Evolutionary conservation across 2,797 vertebrate genomes (phyloP).

Genomic region (Ctenopoma multispine): DNA sequence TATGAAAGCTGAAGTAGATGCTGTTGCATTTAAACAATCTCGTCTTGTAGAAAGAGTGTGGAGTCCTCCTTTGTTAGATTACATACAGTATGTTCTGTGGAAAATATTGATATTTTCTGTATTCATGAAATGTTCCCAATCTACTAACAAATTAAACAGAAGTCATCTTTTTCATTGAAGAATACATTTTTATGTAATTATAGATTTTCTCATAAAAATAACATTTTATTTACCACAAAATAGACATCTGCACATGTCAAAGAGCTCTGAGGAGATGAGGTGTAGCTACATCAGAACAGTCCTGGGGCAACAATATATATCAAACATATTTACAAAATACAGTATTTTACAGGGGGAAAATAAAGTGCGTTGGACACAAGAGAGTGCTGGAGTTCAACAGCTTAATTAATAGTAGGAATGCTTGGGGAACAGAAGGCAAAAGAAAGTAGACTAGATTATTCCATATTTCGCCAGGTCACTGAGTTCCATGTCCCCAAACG

Average conservation of each 20-base stretch:
- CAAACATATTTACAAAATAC: constrained; percentile 17
- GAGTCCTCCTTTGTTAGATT: no score
- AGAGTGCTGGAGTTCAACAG: constrained; percentile 16
- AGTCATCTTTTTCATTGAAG: constrained; percentile 1
- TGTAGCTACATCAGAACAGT: constrained; percentile 2
- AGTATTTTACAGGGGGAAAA: constrained; percentile 6
- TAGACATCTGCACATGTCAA: constrained; percentile 37
- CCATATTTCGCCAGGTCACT: constrained; percentile 86
- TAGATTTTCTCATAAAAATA: constrained; percentile 38
- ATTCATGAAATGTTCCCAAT: constrained; percentile 12
- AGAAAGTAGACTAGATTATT: constrained; percentile 75
- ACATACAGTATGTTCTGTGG: no score
- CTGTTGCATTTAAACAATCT: no score
- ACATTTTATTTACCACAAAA: constrained; percentile 41
- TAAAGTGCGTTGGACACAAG: constrained; percentile 50
- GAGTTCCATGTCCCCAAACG: constrained; percentile 88
- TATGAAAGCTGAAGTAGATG: no score
- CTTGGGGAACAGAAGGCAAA: constrained; percentile 3
- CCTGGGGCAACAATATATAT: constrained; percentile 13
- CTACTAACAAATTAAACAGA: constrained; percentile 29
- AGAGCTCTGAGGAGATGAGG: constrained; percentile 32
- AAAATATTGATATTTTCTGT: constrained; percentile 55
- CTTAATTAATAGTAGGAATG: constrained; percentile 8
- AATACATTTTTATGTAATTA: constrained; percentile 10
- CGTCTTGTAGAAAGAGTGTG: no score